Evolutionary conservation across 2,888 invertebrate genomes (phyloP).

Genomic region (Synergus japonicus): DNA sequence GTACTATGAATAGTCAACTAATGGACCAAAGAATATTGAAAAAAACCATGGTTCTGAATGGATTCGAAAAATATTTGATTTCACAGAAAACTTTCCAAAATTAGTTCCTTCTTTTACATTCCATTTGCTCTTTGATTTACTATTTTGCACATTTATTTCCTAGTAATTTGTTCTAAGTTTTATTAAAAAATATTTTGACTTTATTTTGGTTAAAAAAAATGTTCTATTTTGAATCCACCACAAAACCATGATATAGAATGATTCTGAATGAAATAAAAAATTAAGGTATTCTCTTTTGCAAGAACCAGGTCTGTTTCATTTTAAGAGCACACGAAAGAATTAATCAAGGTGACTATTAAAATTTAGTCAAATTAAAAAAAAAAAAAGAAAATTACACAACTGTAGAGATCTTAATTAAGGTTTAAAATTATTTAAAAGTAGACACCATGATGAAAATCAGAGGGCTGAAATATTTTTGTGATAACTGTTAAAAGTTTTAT

Average conservation of each 20-base stretch:
- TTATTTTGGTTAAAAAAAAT: background rate
- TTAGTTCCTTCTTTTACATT: background rate
- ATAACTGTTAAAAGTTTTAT: background rate
- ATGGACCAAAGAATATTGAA: background rate
- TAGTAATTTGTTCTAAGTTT: background rate
- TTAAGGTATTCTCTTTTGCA: background rate
- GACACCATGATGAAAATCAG: background rate
- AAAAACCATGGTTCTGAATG: constrained; percentile 3
- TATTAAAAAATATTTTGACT: background rate
- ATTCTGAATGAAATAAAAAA: background rate
- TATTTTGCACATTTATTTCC: background rate
- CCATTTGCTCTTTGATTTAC: background rate
- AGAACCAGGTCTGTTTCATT: background rate
- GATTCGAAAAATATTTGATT: constrained; percentile 19
- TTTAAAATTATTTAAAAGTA: background rate
- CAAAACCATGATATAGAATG: background rate
- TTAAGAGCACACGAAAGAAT: background rate
- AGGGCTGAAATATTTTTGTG: background rate
- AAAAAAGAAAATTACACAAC: background rate
- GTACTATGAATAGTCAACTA: constrained; percentile 42
- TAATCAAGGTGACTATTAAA: background rate
- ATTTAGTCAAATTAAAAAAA: background rate
- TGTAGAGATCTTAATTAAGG: background rate
- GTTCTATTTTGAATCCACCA: background rate
- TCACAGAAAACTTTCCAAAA: background rate